phyloP scores from a whole-genome alignment of 2,113 vertebrate genomes.

The Cynopterus brachyotis region DNA sequence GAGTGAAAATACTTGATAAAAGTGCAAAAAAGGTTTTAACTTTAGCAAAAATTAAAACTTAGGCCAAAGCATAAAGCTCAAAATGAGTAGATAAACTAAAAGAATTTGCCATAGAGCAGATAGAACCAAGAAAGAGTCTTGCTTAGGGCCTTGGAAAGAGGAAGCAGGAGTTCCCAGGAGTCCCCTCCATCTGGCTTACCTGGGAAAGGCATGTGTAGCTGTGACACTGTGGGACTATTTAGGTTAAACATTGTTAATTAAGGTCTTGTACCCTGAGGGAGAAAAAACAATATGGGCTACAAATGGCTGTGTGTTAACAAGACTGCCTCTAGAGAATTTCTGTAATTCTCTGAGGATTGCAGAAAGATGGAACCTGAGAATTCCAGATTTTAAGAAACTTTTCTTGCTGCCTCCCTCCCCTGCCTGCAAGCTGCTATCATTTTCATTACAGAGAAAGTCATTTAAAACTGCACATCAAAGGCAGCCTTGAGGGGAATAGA shows the following conservation, averaged over 20 bases:
- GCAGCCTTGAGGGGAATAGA: neutral
- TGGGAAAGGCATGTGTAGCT: neutral
- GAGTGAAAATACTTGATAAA: neutral
- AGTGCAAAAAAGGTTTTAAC: neutral
- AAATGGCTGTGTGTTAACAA: neutral
- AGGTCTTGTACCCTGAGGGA: neutral
- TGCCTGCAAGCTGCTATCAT: neutral
- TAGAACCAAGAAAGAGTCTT: neutral
- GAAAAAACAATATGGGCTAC: neutral
- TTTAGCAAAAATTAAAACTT: constrained; percentile 3
- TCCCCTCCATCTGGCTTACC: neutral
- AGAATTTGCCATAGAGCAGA: neutral
- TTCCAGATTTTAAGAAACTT: neutral
- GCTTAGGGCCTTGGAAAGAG: neutral
- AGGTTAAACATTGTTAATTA: constrained; percentile 47
- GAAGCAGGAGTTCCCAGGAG: neutral
- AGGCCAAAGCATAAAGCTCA: neutral
- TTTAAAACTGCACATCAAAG: constrained; percentile 10
- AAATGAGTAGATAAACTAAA: neutral
- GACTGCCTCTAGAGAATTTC: constrained; percentile 5
- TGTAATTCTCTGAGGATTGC: constrained; percentile 23
- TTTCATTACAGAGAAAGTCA: neutral
- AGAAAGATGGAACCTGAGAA: neutral
- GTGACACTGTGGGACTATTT: neutral
- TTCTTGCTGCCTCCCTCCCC: neutral